Evolutionary conservation across 2,113 vertebrate species (phyloP), one percentile per base, ranked within the genome.

Genomic region (Apus apus): DNA sequence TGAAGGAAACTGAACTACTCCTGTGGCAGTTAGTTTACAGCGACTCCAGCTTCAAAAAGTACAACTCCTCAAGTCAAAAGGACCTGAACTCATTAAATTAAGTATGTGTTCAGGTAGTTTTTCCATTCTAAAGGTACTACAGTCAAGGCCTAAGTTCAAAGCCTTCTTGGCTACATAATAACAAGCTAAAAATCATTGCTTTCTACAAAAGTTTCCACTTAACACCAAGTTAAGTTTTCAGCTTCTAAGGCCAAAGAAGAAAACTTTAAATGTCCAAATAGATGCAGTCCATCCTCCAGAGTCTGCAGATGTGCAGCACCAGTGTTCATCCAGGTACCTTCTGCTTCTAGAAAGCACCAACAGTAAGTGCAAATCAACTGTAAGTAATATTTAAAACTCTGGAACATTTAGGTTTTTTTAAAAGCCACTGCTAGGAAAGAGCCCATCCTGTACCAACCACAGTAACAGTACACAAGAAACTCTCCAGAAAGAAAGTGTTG

Each of bases 251-350:
- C 34, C 5, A 6, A 6, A 2, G 9, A 56, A 29, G 38, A 61
- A 74, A 80, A 74, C 43, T 34, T 32, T 29, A 32, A 26, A 29
- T 0, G 0, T 30, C 9, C 8, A 29, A 45, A 61, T 0, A 26
- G 36, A 9, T 3, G 8, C 7, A 54, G 11, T 20, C 15, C 34
- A 70, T 61, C 57, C 20, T 62, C 27, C 51, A 27, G 17, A 20
- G 36, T 20, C 34, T 16, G 46, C 53, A 70, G 48, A 38, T 7
- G 34, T 3, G 38, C 2, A 64, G 34, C 65, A 81, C 25, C 60
- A 25, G 11, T 5, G 21, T 8, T 70, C n/a, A 15, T 27, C 14
- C 54, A 56, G 46, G 17, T 53, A 61, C 15, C 43, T 22, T 57
- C 20, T 56, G 5, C 64, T 70, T 61, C 58, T 32, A 51, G 27